These are phyloP conservation scores for Aphodius sticticus DNA, from an alignment of 2,888 invertebrate species.

Conservation along the genomic window DNA sequence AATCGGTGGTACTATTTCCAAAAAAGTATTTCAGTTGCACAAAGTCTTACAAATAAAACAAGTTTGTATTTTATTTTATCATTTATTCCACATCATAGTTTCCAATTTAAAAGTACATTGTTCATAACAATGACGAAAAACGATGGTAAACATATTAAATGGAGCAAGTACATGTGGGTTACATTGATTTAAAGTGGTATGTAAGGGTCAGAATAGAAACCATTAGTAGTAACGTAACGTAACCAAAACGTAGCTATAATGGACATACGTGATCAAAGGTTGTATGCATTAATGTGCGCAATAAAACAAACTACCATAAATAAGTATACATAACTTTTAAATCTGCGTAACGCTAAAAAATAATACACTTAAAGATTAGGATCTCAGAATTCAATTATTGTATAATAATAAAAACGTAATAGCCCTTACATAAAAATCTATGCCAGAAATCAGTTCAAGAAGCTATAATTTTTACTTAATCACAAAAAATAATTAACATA, in stretches of 20 bases:
- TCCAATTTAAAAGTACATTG: conserved; percentile 22
- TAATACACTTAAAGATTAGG: neutral
- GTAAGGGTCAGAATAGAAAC: neutral
- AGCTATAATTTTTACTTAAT: neutral
- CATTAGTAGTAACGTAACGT: neutral
- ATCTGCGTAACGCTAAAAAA: neutral
- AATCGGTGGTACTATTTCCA: no score
- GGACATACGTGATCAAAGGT: neutral
- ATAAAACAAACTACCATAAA: neutral
- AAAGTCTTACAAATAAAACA: neutral
- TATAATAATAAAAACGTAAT: neutral
- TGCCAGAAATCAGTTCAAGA: neutral
- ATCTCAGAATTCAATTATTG: neutral
- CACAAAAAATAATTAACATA: neutral
- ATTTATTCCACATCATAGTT: conserved; percentile 24
- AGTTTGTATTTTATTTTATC: neutral
- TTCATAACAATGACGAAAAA: conserved; percentile 16
- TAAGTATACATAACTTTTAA: conserved; percentile 4
- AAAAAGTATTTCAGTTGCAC: no score
- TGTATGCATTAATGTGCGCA: neutral
- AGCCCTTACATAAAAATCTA: neutral
- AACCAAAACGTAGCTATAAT: neutral
- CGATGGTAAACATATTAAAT: conserved; percentile 5
- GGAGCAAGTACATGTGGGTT: neutral
- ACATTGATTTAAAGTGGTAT: neutral